Conservation (phyloP, 2,113 vertebrate species). For the Leucoraja erinaceus region DNA sequence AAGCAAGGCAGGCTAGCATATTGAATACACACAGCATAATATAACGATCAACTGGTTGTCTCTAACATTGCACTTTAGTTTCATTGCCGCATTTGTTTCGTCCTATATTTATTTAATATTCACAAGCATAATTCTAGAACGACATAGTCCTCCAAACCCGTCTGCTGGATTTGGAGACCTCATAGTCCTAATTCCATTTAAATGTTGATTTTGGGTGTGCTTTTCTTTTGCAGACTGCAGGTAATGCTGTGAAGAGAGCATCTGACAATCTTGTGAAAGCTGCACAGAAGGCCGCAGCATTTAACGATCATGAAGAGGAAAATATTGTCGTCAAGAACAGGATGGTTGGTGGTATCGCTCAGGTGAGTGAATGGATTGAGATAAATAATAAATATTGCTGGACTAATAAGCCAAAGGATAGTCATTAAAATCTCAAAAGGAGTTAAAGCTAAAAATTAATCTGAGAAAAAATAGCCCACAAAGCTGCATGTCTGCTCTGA, state of each 20-base stretch:
- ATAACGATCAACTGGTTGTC: background rate
- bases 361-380: constrained; percentile 64
- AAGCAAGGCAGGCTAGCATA: no score
- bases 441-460: background rate
- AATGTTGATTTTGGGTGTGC: background rate
- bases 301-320: constrained; percentile 81
- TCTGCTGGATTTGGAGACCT: background rate
- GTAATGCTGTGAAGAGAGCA: constrained; percentile 89
- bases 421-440: background rate
- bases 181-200: background rate
- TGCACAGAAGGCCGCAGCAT: constrained; percentile 90
- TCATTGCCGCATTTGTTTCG: background rate
- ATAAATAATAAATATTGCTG: background rate
- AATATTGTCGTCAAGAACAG: constrained; percentile 89
- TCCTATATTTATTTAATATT: background rate
- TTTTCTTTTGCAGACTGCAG: constrained; percentile 64
- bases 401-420: background rate
- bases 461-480: background rate
- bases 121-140: background rate
- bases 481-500: background rate
- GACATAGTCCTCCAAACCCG: background rate
- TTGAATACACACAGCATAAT: background rate
- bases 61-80: background rate
- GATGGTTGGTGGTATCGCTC: constrained; percentile 95
- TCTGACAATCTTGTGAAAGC: constrained; percentile 95